Evolutionary conservation across 1,140 invertebrate species (phyloP).

Genomic region (Caerostris extrusa): DNA sequence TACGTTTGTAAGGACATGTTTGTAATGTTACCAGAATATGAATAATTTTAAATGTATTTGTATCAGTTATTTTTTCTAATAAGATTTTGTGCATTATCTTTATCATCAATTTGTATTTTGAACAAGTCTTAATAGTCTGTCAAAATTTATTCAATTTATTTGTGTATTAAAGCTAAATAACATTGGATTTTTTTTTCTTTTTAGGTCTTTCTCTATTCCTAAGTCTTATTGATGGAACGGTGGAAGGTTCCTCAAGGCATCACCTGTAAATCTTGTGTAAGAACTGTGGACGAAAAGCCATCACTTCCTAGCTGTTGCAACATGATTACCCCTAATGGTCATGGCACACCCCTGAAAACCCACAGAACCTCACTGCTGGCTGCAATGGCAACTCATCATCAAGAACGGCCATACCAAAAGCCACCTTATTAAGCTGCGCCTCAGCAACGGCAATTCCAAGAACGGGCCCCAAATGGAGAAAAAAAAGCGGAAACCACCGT

Average conservation of each 20-base stretch:
- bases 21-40: too few relatives aligned
- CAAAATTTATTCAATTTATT: too few relatives aligned
- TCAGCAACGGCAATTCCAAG: constrained; percentile 61
- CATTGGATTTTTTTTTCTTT: not conserved
- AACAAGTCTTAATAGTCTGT: too few relatives aligned
- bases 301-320: constrained; percentile 15
- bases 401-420: constrained; percentile 60
- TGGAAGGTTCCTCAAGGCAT: constrained; percentile 71
- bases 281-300: constrained; percentile 54
- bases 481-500: constrained; percentile 42
- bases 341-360: constrained; percentile 68
- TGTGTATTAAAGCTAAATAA: not conserved
- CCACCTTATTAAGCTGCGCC: constrained; percentile 56
- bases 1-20: too few relatives aligned
- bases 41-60: too few relatives aligned
- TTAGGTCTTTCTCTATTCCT: not conserved
- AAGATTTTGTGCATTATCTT: too few relatives aligned
- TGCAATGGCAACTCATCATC: constrained; percentile 58
- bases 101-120: too few relatives aligned
- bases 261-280: constrained; percentile 67
- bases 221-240: constrained; percentile 42
- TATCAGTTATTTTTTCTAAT: too few relatives aligned
- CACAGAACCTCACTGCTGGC: constrained; percentile 61
- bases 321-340: constrained; percentile 72
- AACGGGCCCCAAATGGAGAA: constrained; percentile 64